Evolutionary conservation across 2,113 vertebrate species (phyloP), one percentile per base, ranked within the genome.

Genomic region (Mormyrus lacerda): DNA sequence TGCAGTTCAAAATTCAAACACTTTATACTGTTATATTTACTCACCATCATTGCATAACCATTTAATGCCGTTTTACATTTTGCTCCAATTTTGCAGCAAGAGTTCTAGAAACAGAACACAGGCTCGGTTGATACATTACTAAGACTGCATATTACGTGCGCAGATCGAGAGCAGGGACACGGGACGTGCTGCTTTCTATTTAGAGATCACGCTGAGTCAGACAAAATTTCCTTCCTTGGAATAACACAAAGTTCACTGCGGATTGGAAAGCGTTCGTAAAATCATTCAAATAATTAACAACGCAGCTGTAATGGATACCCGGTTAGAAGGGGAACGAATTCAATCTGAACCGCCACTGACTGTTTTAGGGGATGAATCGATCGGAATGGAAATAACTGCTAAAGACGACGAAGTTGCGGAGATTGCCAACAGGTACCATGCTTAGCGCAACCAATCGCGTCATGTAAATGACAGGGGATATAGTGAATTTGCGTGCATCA

Each of bases 161-260:
- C 89, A 88, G 90, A 92, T 84, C 51, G 7, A 79, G 87, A 92
- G 92, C 91, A 92, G 91, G 44, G 79, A 95, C 92, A 90, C 92
- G 44, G 93, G 94, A 94, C 90, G 93, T 94, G 91, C 55, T 19
- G 93, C 94, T 92, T 96, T 95, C 97, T 99, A 98, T 99, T 99
- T 98, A 96, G 96, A 97, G 97, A 94, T 94, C 92, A 93, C 90
- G 96, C 96, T 95, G 95, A 96, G 96, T 96, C 93, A 93, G 97
- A 96, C 94, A 96, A 91, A 92, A 91, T 0, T 90, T 91, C 93
- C 91, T 86, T 89, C 13, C 61, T 91, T 91, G 73, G 88, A 89
- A 82, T 84, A 89, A 88, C 89, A 88, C 50, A 82, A 90, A 89
- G 89, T 35, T 51, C 84, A 45, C 88, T 15, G 42, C 82, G 86